Conservation (phyloP, 2,888 invertebrate genomes). For the Cantharis rufa region DNA sequence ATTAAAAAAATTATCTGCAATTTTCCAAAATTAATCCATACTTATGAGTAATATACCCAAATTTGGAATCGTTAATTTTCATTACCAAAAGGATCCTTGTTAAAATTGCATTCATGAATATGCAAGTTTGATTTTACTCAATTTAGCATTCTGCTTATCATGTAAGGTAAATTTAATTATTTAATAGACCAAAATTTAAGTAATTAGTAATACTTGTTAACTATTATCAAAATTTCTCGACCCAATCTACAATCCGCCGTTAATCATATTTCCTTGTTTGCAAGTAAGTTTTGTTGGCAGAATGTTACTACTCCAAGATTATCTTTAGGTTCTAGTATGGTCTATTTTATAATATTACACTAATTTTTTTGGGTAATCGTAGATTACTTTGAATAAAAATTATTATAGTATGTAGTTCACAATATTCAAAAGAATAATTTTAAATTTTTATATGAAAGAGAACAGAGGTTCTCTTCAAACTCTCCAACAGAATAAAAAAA, state of each 20-base stretch:
- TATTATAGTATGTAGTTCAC: too few species aligned
- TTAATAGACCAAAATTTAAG: neutral
- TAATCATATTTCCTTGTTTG: neutral
- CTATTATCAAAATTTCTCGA: neutral
- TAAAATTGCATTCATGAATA: neutral
- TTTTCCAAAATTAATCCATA: neutral
- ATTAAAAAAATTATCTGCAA: too few species aligned
- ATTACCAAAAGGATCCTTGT: neutral
- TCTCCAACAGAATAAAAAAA: too few species aligned
- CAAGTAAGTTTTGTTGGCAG: neutral
- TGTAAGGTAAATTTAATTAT: neutral
- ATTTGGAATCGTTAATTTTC: neutral
- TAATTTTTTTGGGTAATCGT: too few species aligned
- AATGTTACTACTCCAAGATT: neutral
- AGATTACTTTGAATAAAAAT: too few species aligned
- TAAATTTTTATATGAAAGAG: too few species aligned
- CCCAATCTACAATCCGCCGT: neutral
- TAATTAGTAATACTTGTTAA: slow-evolving; percentile 1
- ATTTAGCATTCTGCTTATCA: neutral
- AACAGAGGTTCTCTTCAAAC: too few species aligned
- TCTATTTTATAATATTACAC: too few species aligned
- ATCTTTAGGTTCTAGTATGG: neutral
- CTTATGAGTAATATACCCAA: neutral
- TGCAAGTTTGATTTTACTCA: neutral
- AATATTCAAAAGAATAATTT: too few species aligned